Conservation (phyloP, 2,888 invertebrate species). For the Leucophenga montana region DNA sequence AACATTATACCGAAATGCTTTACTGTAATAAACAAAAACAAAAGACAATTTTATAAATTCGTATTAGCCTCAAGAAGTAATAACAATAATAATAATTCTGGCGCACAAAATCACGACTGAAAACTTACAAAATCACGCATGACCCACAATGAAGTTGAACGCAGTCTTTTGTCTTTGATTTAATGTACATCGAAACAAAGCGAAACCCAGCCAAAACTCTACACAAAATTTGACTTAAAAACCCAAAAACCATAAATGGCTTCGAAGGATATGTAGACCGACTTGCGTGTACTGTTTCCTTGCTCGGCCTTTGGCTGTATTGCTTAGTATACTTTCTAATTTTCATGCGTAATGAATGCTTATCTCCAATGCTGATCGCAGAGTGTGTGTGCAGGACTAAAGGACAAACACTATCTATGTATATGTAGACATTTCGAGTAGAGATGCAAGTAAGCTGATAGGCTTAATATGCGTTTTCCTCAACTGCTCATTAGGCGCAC, state of each 20-base stretch:
- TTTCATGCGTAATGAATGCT: slow-evolving; percentile 52
- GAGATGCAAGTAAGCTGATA: slow-evolving; percentile 61
- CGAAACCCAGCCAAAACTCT: slow-evolving; percentile 9
- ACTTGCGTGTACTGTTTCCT: not conserved
- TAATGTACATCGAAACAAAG: slow-evolving; percentile 33
- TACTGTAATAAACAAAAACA: slow-evolving; percentile 25
- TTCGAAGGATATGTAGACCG: not conserved
- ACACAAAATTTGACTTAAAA: slow-evolving; percentile 54
- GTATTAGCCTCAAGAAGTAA: slow-evolving; percentile 37
- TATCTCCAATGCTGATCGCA: slow-evolving; percentile 33
- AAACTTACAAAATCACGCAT: slow-evolving; percentile 31
- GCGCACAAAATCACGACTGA: slow-evolving; percentile 43
- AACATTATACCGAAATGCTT: slow-evolving; percentile 51
- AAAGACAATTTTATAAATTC: slow-evolving; percentile 14
- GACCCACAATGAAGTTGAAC: not conserved
- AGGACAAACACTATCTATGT: too few relatives aligned
- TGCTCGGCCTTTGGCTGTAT: too few relatives aligned
- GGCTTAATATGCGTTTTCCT: slow-evolving; percentile 65
- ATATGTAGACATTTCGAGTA: not conserved
- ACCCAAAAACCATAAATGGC: slow-evolving; percentile 41
- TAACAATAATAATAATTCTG: slow-evolving; percentile 32
- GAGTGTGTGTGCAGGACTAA: slow-evolving; percentile 39
- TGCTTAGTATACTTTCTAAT: too few relatives aligned
- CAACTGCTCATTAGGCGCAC: slow-evolving; percentile 63
- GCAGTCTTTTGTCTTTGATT: slow-evolving; percentile 57